Base-by-base conservation (phyloP, 2,888 invertebrate species). In the Synergus laeviventris region DNA sequence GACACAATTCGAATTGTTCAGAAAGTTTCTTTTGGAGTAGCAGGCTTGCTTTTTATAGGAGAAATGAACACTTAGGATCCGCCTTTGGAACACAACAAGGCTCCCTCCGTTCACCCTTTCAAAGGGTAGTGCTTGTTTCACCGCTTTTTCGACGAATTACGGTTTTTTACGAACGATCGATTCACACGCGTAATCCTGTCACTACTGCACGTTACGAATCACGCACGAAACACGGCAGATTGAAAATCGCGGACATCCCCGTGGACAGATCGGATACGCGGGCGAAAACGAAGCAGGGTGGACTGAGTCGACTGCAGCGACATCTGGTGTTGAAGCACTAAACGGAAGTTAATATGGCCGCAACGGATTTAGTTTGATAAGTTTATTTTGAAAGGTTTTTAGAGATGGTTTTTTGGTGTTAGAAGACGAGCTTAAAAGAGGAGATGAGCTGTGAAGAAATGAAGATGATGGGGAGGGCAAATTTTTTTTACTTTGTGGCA, bases 301-400 rank as follows among this genome's bases (percentile, higher is more conserved):
- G 88, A 85, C 84, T 85, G 85, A 76, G 81, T 81, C 84, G 84
- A 84, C 76, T 78, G 81, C 75, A 66, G 78, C 86, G 88, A 84
- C 88, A 88, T 86, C 88, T 88, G 83, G 73, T 85, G 85, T 77
- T 73, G 76, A 74, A 81, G 61, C 75, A 62, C 11, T 62, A 38
- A 62, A 39, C 39, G n/a, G 4, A 11, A 8, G 39, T 9, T 38
- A 21, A 56, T 5, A 39, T 62, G 18, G 11, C 7, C n/a, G 12
- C 18, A 39, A 39, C 11, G 18, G 38, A 9, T 62, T 8, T 5
- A 16, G 5, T 12, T 0, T 0, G 36, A 36, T 36, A 4, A 1
- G 1, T 42, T 42, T 45, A 45, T 66, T 24, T 12, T 12, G 0
- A 9, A 42, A 16, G 42, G 7, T 49, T 36, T 18, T 16, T 16